Percentiles rank a stretch among this genome's conserved stretches.
Evolutionary conservation across 2,888 invertebrate species (phyloP).

Genomic region (Tipula confusa): DNA sequence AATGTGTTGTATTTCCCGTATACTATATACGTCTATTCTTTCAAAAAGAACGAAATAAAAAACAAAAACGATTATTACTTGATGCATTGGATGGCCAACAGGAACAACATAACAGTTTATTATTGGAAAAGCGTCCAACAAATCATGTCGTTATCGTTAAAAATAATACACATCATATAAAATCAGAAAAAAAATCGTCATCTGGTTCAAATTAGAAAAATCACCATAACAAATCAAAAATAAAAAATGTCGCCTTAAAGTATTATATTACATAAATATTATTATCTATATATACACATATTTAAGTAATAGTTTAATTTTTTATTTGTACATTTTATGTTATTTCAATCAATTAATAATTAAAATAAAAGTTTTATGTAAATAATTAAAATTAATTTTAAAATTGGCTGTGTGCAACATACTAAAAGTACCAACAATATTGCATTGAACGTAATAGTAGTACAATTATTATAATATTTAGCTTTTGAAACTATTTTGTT

Average conservation of each 20-base stretch:
- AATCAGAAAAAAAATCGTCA: neutral
- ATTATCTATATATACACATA: neutral
- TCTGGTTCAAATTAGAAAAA: neutral
- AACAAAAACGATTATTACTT: conserved; percentile 51
- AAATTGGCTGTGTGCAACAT: conserved; percentile 28
- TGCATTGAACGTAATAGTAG: neutral
- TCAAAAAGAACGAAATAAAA: conserved; percentile 62
- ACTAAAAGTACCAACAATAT: conserved; percentile 21
- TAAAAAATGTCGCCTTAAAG: neutral
- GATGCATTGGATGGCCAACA: conserved; percentile 37
- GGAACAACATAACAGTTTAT: conserved; percentile 36
- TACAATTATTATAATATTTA: too few species aligned
- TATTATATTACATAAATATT: neutral
- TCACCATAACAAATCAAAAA: neutral
- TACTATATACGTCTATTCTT: conserved; percentile 76
- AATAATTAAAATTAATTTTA: conserved; percentile 21
- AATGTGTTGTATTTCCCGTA: conserved; percentile 79
- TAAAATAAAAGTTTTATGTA: neutral
- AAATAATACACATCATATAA: conserved; percentile 32
- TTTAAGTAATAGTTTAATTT: neutral
- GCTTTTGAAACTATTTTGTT: neutral
- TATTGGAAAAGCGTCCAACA: conserved; percentile 34
- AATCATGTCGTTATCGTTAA: conserved; percentile 36
- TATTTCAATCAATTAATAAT: conserved; percentile 1
- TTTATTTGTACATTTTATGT: conserved; percentile 20